Percentiles rank a stretch among this genome's conserved stretches.
Evolutionary conservation across 1,140 invertebrate species (phyloP).

Genomic region (Drosophila equinoxialis): DNA sequence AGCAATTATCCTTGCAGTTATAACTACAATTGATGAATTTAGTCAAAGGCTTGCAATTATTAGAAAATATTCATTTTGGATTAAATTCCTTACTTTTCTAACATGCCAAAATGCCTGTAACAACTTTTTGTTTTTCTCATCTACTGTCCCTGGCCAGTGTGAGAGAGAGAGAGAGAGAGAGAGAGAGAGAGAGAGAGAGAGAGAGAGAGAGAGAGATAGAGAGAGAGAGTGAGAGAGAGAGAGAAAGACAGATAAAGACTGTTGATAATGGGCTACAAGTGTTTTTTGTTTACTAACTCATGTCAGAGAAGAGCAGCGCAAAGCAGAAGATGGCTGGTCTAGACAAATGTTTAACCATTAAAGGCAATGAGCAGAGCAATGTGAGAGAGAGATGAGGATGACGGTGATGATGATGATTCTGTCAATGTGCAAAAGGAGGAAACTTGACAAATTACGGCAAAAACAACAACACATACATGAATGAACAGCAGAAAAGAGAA

Average conservation of each 20-base stretch:
- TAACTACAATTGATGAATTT: background rate
- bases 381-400: background rate
- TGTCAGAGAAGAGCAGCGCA: conserved; percentile 7
- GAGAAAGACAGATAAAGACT: background rate
- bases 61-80: too few species aligned
- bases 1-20: conserved; percentile 36
- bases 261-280: conserved; percentile 63
- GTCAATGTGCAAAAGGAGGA: conserved; percentile 39
- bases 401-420: conserved; percentile 19
- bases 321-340: conserved; percentile 20
- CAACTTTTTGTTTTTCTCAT: background rate
- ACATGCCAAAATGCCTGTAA: background rate
- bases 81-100: background rate
- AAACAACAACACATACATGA: conserved; percentile 1
- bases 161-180: too few species aligned
- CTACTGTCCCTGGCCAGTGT: background rate
- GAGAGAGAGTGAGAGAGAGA: too few species aligned
- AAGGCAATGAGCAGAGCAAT: background rate
- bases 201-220: too few species aligned
- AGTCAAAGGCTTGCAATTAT: background rate
- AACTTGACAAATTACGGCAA: conserved; percentile 69
- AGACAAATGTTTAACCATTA: conserved; percentile 59
- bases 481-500: conserved; percentile 33
- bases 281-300: conserved; percentile 51
- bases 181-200: too few species aligned